Evolutionary conservation across 2,888 invertebrate genomes (phyloP), one percentile per base, ranked within the genome.

Genomic region (Spilarctia lutea): DNA sequence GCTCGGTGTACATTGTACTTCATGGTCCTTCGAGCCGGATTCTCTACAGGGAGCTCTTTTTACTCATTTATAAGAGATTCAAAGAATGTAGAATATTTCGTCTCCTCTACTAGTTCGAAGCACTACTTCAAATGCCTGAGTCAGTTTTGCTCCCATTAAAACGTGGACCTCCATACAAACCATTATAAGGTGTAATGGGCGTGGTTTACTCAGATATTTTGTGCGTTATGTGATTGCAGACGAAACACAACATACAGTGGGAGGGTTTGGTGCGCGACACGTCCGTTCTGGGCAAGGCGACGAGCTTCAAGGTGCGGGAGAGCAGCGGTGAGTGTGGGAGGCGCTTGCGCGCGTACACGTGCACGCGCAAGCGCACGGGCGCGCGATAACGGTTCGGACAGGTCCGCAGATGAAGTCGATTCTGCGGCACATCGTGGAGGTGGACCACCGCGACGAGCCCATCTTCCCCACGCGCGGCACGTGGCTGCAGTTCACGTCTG

Each of bases 331-430:
- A 89, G 91, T 52, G 52, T 86, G 30, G 18, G 13, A 18, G 20
- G 0, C 24, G 8, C 7, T 11, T 7, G 24, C 2, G 16, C 11
- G 16, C 24, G n/a, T 16, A n/a, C n/a, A 4, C 92, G n/a, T 3
- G 13, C 10, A 20, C 35, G 35, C 10, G 30, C 33, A 20, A 7
- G 7, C 30, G 33, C 24, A 35, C 20, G 20, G 20, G 8, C 35
- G 24, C 33, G 65, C 20, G 35, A 3, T 39, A 13, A 35, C n/a
- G 18, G n/a, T 42, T n/a, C 67, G 16, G 18, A 2, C 30, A 93
- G 99, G 99, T 1, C 98, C 99, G 63, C 97, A 97, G 77, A 96
- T 99, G 87, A 99, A 99, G 91, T 99, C 99, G 0, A 96, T 98
- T 6, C 84, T 99, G 60, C 97, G 98, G 77, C 98, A 99, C 92